Conservation (phyloP, 1,140 invertebrate species). For the Polypedilum vanderplanki region DNA sequence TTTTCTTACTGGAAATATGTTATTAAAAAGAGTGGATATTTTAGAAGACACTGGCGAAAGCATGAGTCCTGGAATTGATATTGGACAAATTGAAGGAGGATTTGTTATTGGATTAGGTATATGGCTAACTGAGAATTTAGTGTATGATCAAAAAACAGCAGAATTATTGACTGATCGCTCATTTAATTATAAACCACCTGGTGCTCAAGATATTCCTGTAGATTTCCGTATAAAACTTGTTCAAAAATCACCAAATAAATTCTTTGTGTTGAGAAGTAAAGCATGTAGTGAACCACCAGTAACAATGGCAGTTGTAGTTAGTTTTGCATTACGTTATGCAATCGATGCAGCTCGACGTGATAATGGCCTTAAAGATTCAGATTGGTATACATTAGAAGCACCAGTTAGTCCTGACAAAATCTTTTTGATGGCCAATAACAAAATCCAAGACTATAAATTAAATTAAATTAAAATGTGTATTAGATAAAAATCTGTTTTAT, state of each 20-base stretch:
- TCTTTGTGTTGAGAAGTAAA: conserved; percentile 72
- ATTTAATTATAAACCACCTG: conserved; percentile 75
- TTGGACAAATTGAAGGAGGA: conserved; percentile 72
- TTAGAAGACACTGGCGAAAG: conserved; percentile 67
- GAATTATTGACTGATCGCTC: conserved; percentile 63
- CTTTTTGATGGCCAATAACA: background rate
- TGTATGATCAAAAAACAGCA: conserved; percentile 58
- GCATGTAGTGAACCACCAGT: conserved; percentile 72
- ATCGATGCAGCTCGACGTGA: conserved; percentile 56
- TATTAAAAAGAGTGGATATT: conserved; percentile 58
- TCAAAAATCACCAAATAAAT: conserved; percentile 62
- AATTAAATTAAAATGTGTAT: too few species aligned
- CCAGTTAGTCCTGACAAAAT: background rate
- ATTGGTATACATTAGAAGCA: background rate
- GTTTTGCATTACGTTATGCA: conserved; percentile 66
- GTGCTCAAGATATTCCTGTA: conserved; percentile 72
- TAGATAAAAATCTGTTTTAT: conserved; percentile 8
- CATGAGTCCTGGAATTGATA: conserved; percentile 67
- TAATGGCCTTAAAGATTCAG: conserved; percentile 40
- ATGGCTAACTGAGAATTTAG: conserved; percentile 63
- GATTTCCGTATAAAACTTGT: conserved; percentile 71
- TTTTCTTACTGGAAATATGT: conserved; percentile 61
- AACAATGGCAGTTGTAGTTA: conserved; percentile 56
- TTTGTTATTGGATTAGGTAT: conserved; percentile 81
- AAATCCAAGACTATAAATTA: conserved; percentile 8